phyloP scores from a whole-genome alignment of 2,113 vertebrate genomes.

The Ceuthmochares aereus region DNA sequence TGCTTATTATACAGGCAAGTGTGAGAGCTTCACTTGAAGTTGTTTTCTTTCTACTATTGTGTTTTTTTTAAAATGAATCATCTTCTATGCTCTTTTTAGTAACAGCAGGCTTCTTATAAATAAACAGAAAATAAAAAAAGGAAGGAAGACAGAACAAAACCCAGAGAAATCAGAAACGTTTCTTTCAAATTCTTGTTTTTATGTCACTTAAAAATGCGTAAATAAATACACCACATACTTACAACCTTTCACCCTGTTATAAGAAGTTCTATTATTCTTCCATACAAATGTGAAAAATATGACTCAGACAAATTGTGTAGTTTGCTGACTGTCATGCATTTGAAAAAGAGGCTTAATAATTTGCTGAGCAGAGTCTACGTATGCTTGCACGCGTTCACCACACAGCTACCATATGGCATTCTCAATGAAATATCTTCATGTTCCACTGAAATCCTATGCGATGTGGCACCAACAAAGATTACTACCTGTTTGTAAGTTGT shows the following conservation, averaged over 20 bases:
- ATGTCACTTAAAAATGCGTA: background rate
- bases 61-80: slow-evolving; percentile 35
- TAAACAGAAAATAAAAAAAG: background rate
- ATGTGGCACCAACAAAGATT: background rate
- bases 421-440: background rate
- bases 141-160: background rate
- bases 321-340: background rate
- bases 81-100: slow-evolving; percentile 7
- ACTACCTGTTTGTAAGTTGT: background rate
- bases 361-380: background rate
- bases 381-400: background rate
- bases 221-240: background rate
- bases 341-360: background rate
- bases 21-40: slow-evolving; percentile 19
- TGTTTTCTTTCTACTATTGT: slow-evolving; percentile 36
- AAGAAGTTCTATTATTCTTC: background rate
- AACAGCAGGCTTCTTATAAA: background rate
- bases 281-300: background rate
- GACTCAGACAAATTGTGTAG: background rate
- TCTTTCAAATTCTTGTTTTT: background rate
- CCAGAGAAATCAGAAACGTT: background rate
- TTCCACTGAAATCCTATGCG: background rate
- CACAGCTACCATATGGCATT: background rate
- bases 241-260: background rate
- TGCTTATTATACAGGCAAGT: slow-evolving; percentile 29